Evolutionary conservation across 92 coral and sea anemone genomes (phyloP).

Genomic region (Galaxea fascicularis): DNA sequence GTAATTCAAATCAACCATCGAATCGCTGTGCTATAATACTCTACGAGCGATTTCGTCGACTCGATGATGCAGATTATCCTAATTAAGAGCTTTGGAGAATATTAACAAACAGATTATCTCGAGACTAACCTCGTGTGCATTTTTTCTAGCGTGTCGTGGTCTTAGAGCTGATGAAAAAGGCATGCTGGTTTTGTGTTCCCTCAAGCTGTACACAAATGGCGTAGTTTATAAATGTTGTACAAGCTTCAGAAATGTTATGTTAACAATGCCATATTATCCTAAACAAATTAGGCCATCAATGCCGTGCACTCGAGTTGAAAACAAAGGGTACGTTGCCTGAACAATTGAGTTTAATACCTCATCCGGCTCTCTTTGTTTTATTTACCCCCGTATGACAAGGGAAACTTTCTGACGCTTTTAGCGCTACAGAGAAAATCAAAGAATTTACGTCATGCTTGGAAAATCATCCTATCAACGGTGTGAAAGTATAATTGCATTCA

Average conservation of each 20-base stretch:
- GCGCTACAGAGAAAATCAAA: not conserved
- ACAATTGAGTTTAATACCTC: constrained; percentile 10
- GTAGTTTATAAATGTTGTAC: constrained; percentile 24
- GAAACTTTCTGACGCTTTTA: constrained; percentile 1
- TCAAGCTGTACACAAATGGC: not conserved
- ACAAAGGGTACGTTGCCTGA: constrained; percentile 11
- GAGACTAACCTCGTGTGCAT: constrained; percentile 8
- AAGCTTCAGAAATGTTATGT: constrained; percentile 16
- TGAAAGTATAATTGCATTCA: not conserved
- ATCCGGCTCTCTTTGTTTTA: not conserved
- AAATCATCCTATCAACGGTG: not conserved
- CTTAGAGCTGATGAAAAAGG: not conserved
- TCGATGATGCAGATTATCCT: not conserved
- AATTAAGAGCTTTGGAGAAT: not conserved
- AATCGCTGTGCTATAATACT: not conserved
- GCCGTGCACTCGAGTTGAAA: not conserved
- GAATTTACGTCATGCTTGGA: constrained; percentile 1
- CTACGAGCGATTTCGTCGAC: not conserved
- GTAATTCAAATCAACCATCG: not conserved
- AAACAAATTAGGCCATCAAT: constrained; percentile 15
- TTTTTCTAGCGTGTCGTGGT: not conserved
- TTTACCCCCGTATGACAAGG: constrained; percentile 16
- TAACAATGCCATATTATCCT: constrained; percentile 33
- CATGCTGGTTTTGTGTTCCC: not conserved
- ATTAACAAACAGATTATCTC: constrained; percentile 20